phyloP scores from a whole-genome alignment of 2,888 invertebrate genomes.

The Cantharis rustica region DNA sequence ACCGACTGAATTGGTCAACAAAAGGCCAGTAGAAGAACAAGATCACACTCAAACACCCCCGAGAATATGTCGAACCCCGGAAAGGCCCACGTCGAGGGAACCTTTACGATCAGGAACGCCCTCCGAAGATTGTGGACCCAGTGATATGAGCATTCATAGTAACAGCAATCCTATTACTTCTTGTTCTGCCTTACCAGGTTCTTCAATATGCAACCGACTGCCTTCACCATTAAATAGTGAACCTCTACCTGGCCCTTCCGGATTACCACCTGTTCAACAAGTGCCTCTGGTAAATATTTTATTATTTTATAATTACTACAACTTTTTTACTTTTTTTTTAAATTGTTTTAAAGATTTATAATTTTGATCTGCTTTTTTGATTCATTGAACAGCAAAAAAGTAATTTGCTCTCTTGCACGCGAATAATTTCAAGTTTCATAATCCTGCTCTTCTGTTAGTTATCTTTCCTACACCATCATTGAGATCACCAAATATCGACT shows the following conservation, averaged over 20 bases:
- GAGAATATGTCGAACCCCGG: conserved; percentile 39
- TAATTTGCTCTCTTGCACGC: neutral
- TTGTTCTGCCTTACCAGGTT: conserved; percentile 60
- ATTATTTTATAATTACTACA: neutral
- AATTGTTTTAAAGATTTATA: neutral
- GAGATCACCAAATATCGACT: neutral
- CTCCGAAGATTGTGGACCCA: conserved; percentile 57
- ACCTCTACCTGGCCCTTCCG: conserved; percentile 80
- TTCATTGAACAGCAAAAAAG: neutral
- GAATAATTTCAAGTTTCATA: neutral
- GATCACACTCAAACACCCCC: conserved; percentile 31
- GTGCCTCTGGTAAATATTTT: conserved; percentile 76
- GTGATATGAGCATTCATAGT: conserved; percentile 62
- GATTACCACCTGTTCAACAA: conserved; percentile 85
- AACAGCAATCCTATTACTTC: conserved; percentile 55
- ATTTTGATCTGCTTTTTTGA: neutral
- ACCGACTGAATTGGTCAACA: conserved; percentile 53
- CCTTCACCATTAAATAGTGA: conserved; percentile 71
- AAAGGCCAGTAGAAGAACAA: conserved; percentile 38
- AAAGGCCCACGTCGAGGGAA: conserved; percentile 44
- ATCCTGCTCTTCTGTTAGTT: neutral
- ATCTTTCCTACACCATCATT: neutral
- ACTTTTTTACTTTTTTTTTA: too few species aligned
- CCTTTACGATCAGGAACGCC: conserved; percentile 39
- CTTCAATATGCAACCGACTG: conserved; percentile 60